Conservation (phyloP, 37 sponge, comb jelly and placozoan species). For the Aphrocallistes beatrix region DNA sequence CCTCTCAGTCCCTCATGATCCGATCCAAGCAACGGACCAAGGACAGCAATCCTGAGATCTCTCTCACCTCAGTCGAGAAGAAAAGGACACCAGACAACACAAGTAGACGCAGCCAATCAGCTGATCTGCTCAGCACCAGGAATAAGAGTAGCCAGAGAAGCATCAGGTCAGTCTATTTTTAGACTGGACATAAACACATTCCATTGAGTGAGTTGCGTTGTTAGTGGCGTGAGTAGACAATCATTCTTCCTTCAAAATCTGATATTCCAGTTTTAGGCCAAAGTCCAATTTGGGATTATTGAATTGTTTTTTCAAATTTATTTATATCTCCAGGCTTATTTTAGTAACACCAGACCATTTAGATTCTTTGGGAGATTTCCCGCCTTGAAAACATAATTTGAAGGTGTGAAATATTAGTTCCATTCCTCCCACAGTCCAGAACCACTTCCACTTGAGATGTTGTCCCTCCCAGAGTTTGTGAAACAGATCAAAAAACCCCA, state of each 20-base stretch:
- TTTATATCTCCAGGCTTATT: too few species aligned
- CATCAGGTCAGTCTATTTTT: neutral
- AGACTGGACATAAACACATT: too few species aligned
- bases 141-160: neutral
- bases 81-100: neutral
- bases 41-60: neutral
- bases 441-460: neutral
- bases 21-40: neutral
- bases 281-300: too few species aligned
- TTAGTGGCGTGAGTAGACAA: too few species aligned
- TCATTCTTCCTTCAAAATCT: too few species aligned
- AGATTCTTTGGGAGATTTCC: too few species aligned
- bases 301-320: too few species aligned
- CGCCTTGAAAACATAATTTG: too few species aligned
- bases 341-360: too few species aligned
- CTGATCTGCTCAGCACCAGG: neutral
- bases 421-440: neutral
- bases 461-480: neutral
- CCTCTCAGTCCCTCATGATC: neutral
- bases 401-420: too few species aligned
- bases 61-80: neutral
- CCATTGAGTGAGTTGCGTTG: too few species aligned
- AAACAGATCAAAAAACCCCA: neutral
- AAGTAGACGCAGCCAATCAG: slow-evolving; percentile 13
- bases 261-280: too few species aligned